Conservation (phyloP, 1,140 invertebrate genomes). For the Solenopsis fugax region DNA sequence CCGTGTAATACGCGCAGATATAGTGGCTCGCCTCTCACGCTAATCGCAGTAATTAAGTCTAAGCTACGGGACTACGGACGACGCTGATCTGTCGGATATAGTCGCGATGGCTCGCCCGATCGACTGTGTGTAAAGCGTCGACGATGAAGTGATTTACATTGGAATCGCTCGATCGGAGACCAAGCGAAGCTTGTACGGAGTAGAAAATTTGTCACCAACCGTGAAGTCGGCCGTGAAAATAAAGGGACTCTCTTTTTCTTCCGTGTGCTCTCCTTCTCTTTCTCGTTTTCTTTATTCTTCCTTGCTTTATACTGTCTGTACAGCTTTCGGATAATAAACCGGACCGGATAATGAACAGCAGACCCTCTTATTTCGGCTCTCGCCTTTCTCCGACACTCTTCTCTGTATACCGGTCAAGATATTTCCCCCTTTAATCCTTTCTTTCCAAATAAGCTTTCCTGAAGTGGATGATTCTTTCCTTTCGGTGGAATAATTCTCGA, state of each 20-base stretch:
- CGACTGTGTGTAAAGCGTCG: slow-evolving; percentile 65
- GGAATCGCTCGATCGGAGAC: slow-evolving; percentile 70
- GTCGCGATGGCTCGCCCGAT: slow-evolving; percentile 40
- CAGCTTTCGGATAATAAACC: slow-evolving; percentile 43
- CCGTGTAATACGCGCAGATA: slow-evolving; percentile 75
- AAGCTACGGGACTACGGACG: slow-evolving; percentile 77
- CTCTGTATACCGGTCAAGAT: background rate
- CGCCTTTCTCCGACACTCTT: slow-evolving; percentile 34
- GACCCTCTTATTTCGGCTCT: slow-evolving; percentile 45
- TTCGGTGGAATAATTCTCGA: background rate
- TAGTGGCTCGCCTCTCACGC: slow-evolving; percentile 77
- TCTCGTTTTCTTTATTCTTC: background rate
- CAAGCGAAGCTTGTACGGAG: slow-evolving; percentile 4
- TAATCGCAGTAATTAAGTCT: slow-evolving; percentile 83
- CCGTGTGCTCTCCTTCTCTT: background rate
- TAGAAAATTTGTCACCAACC: slow-evolving; percentile 57
- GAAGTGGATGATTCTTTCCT: slow-evolving; percentile 17
- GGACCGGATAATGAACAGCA: slow-evolving; percentile 38
- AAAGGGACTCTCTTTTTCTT: slow-evolving; percentile 16
- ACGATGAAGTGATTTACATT: slow-evolving; percentile 78
- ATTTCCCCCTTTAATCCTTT: slow-evolving; percentile 10
- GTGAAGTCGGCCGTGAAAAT: slow-evolving; percentile 50
- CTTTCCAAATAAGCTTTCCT: slow-evolving; percentile 11
- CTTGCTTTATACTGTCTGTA: background rate
- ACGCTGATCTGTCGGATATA: slow-evolving; percentile 62